Evolutionary conservation across 2,888 invertebrate species (phyloP).

Genomic region (Tanytarsus gracilentus): DNA sequence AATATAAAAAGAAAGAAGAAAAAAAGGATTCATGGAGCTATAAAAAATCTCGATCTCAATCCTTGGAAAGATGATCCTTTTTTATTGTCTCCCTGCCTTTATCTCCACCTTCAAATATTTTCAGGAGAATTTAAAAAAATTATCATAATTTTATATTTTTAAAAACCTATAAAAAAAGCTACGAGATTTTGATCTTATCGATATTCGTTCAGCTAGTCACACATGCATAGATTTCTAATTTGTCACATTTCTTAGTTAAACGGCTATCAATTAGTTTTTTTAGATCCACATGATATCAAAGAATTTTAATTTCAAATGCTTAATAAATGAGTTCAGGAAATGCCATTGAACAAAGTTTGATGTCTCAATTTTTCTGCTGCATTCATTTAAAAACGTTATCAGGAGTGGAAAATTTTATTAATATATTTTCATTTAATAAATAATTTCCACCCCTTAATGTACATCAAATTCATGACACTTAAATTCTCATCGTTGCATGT

Average conservation of each 20-base stretch:
- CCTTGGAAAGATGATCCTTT: constrained; percentile 7
- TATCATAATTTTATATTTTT: constrained; percentile 23
- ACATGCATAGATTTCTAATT: not conserved
- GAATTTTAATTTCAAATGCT: not conserved
- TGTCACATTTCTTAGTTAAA: not conserved
- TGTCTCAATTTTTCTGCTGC: not conserved
- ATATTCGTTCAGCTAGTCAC: not conserved
- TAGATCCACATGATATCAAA: not conserved
- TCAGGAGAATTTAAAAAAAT: constrained; percentile 1
- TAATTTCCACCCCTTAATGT: no score
- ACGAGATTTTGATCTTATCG: constrained; percentile 1
- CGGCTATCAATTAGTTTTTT: not conserved
- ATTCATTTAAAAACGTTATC: not conserved
- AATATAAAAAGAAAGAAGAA: no score
- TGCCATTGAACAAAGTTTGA: not conserved
- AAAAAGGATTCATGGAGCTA: no score
- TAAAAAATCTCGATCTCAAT: no score
- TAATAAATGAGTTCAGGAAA: not conserved
- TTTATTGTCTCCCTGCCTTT: not conserved
- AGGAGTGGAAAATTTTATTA: no score
- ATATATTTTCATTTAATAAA: no score
- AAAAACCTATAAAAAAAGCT: not conserved
- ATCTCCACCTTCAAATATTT: not conserved
- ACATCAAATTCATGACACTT: not conserved
- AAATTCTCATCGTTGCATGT: no score